phyloP scores from a whole-genome alignment of 2,888 invertebrate genomes.

The Flexamia atlantica region DNA sequence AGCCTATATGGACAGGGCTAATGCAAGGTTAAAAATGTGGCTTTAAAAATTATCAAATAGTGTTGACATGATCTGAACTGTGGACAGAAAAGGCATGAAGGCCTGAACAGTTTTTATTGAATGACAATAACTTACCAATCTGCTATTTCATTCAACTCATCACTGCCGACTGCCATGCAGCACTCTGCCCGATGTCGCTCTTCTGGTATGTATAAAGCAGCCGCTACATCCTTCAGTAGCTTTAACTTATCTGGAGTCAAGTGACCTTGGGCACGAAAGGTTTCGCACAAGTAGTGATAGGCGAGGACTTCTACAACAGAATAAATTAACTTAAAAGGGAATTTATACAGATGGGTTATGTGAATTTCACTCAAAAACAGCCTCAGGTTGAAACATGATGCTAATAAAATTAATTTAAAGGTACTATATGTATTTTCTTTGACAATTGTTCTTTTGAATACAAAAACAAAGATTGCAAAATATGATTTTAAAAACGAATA shows the following conservation, averaged over 20 bases:
- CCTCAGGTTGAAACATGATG: too few relatives aligned
- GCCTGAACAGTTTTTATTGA: too few relatives aligned
- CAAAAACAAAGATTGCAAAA: too few relatives aligned
- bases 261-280: conserved; percentile 26
- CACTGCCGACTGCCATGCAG: neutral
- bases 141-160: conserved; percentile 15
- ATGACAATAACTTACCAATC: neutral
- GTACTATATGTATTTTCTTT: neutral
- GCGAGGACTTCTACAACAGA: conserved; percentile 4
- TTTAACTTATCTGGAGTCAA: conserved; percentile 30
- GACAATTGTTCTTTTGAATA: neutral
- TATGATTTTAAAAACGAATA: too few relatives aligned
- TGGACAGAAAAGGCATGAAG: too few relatives aligned
- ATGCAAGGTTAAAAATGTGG: too few relatives aligned
- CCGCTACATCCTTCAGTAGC: conserved; percentile 19
- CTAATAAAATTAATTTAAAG: neutral
- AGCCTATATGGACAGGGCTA: too few relatives aligned
- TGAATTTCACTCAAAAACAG: too few relatives aligned
- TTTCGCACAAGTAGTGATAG: neutral
- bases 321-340: neutral
- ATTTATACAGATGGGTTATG: too few relatives aligned
- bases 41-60: too few relatives aligned
- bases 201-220: neutral
- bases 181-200: conserved; percentile 3
- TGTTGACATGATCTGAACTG: too few relatives aligned